Base-by-base conservation (phyloP, 2,113 vertebrate genomes). In the Ceratotherium simum region DNA sequence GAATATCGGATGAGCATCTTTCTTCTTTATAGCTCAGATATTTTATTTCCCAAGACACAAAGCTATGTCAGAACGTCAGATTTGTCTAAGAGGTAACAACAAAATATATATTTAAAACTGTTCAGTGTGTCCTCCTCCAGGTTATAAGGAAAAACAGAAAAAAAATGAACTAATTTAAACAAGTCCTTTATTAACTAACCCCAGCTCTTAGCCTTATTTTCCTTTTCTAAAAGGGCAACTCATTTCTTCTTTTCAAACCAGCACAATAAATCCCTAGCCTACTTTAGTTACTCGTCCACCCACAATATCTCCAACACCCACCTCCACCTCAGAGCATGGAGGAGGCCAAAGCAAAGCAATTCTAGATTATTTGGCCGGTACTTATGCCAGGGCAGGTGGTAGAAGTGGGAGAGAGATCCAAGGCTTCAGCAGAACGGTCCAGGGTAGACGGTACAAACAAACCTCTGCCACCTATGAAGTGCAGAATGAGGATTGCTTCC, bases 201-300 rank as follows among this genome's bases (percentile, higher is more conserved):
- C 23, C 23, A 73, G 3, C 36, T 80, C 33, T 64, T 54, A 76
- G 39, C 20, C 20, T 81, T 76, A 36, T 48, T 64, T 81, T 90
- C 16, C 29, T 85, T 76, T 27, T 76, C 67, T 29, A 29, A 21
- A 76, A 82, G 16, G 17, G 36, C 7, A 78, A 25, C 8, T 46
- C 12, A 75, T 86, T 93, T 58, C 20, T 76, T 27, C 31, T 91
- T 93, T 95, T 60, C 56, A 83, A 88, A 75, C 6, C 39, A 81
- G 62, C 20, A 58, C 21, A 65, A 84, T 51, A 73, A 84, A 79
- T 84, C 33, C 17, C 65, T 25, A 62, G 11, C 16, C 14, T 51
- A 69, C 27, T 36, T 12, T 20, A 65, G 21, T 17, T 39, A 21
- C 12, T 72, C 12, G 6, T 16, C n/a, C 6, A 54, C 12, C 39